Base-by-base conservation (phyloP, 2,888 invertebrate genomes). In the Ptilodon capucinus region DNA sequence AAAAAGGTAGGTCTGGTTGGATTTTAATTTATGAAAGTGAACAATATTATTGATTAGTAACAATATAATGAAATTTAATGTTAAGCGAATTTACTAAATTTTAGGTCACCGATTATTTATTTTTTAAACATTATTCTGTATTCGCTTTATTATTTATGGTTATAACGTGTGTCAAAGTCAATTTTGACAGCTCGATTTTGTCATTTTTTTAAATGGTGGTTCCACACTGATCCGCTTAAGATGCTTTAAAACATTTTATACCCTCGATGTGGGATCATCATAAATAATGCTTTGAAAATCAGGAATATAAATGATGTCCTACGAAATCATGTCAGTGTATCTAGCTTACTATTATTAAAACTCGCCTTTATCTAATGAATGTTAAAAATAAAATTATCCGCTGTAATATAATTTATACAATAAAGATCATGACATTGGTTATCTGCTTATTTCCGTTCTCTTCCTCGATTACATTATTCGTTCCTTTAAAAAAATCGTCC, bases 31-130 rank as follows among this genome's bases (percentile, higher is more conserved):
- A 38, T 32, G 49, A 19, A 40, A 40, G 9, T 40, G 44, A 56
- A 44, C 14, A 42, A 48, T 32, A 42, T n/a, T n/a, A n/a, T n/a
- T 41, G 32, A 45, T 23, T 39, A 36, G 41, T 48, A 48, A 34
- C 42, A 48, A 46, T 32, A 44, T 40, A 39, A 17, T 23, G 17
- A 46, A 47, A 25, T 44, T 50, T 61, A 67, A 46, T 56, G 35
- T 55, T 65, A 65, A 60, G 69, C 64, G 69, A 71, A 71, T 71
- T 71, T 71, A 71, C 60, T 64, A 64, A 68, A 67, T 54, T 54
- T 59, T 71, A 68, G 64, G 65, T 56, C 51, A 42, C 48, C n/a
- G n/a, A 50, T 52, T 64, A 61, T 60, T 60, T 61, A 53, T 54
- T 61, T 54, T 61, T 54, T 41, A 55, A 43, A 42, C 42, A 39